Percentiles rank a stretch among this genome's conserved stretches.
Evolutionary conservation across 2,113 vertebrate species (phyloP).

Genomic region (Myrmecophaga tridactyla): DNA sequence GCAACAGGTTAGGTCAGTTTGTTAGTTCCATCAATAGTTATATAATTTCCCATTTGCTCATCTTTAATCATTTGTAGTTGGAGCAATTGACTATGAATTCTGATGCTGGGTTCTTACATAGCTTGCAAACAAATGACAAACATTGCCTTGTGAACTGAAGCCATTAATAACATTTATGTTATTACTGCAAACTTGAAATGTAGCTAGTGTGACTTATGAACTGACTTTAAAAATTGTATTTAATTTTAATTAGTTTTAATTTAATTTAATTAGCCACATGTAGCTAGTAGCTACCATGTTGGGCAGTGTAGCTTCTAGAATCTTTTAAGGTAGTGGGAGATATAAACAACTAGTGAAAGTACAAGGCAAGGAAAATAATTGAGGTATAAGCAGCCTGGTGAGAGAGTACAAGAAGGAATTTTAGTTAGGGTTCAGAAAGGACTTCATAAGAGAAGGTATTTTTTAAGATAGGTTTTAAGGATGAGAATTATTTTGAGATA

Average conservation of each 20-base stretch:
- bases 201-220: not conserved
- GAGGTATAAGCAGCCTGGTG: not conserved
- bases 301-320: not conserved
- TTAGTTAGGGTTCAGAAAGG: not conserved
- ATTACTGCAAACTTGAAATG: not conserved
- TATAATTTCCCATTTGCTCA: not conserved
- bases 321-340: not conserved
- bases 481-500: not conserved
- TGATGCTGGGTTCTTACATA: not conserved
- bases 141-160: not conserved
- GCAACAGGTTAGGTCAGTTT: too few relatives aligned
- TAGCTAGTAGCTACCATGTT: not conserved
- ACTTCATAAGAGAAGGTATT: not conserved
- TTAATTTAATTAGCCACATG: not conserved
- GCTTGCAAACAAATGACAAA: too few relatives aligned
- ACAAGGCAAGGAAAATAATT: not conserved
- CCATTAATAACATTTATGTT: not conserved
- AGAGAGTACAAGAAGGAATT: not conserved
- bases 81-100: conserved; percentile 21
- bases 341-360: not conserved
- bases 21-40: too few relatives aligned
- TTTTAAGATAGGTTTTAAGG: not conserved
- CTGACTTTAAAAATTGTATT: not conserved
- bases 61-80: conserved; percentile 52
- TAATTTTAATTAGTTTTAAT: too few relatives aligned